Evolutionary conservation across 1,140 invertebrate species (phyloP).

Genomic region (Zaprionus nigranus): DNA sequence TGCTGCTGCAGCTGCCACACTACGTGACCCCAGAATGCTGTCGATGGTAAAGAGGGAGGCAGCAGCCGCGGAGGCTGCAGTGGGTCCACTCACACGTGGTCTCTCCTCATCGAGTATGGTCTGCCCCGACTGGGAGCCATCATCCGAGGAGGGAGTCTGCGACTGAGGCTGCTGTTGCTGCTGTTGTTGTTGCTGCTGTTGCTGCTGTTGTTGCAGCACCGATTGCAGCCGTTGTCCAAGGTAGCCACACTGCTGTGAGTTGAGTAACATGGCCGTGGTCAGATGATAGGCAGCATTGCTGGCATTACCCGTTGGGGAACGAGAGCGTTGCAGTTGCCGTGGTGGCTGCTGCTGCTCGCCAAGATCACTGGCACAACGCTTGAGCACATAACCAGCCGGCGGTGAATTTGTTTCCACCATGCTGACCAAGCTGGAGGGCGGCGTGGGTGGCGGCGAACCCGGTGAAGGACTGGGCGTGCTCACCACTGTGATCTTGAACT

Average conservation of each 20-base stretch:
- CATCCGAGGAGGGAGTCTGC: conserved; percentile 77
- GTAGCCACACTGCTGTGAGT: conserved; percentile 82
- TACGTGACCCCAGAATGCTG: conserved; percentile 88
- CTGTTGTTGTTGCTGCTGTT: conserved; percentile 63
- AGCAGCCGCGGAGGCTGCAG: conserved; percentile 85
- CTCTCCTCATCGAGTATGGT: conserved; percentile 78
- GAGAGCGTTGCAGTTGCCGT: conserved; percentile 57
- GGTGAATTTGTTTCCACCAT: conserved; percentile 81
- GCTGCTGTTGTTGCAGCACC: conserved; percentile 66
- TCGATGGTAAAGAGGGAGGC: conserved; percentile 92
- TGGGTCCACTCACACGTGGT: conserved; percentile 83
- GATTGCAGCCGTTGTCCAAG: conserved; percentile 78
- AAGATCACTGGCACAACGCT: conserved; percentile 69
- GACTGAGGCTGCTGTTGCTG: conserved; percentile 70
- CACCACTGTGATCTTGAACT: conserved; percentile 82
- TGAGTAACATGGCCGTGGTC: conserved; percentile 83
- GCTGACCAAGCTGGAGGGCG: conserved; percentile 47
- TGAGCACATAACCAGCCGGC: conserved; percentile 71
- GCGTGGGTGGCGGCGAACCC: conserved; percentile 68
- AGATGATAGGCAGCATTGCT: conserved; percentile 71
- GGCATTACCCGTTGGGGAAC: conserved; percentile 50
- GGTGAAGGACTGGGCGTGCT: conserved; percentile 77
- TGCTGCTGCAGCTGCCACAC: conserved; percentile 32
- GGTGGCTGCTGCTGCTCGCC: conserved; percentile 53
- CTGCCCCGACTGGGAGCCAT: conserved; percentile 76